Percentiles rank a stretch among this genome's conserved stretches.
Evolutionary conservation across 1,140 invertebrate genomes (phyloP).

Genomic region (Drosophila punjabiensis): DNA sequence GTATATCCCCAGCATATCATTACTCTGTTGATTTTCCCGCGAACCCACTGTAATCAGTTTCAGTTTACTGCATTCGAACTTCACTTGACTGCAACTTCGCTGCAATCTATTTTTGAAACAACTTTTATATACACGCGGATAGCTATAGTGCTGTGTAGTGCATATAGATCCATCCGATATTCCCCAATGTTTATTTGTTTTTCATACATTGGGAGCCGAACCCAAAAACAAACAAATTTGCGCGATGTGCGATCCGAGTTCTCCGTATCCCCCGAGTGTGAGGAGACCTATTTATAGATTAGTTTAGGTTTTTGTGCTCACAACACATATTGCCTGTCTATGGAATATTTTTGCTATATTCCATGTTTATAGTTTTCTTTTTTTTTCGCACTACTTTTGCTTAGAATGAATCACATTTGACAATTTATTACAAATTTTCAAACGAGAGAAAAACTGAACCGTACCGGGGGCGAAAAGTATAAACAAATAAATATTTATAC

Average conservation of each 20-base stretch:
- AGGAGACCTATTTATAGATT: conserved; percentile 40
- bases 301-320: conserved; percentile 35
- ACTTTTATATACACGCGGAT: conserved; percentile 23
- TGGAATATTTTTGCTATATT: conserved; percentile 46
- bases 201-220: conserved; percentile 41
- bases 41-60: conserved; percentile 40
- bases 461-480: conserved; percentile 20
- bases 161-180: conserved; percentile 18
- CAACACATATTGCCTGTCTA: conserved; percentile 41
- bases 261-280: conserved; percentile 34
- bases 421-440: conserved; percentile 32
- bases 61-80: conserved; percentile 34
- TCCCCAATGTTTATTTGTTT: conserved; percentile 43
- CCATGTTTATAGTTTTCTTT: conserved; percentile 1
- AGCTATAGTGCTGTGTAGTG: conserved; percentile 8
- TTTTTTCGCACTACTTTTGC: conserved; percentile 22
- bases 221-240: conserved; percentile 47
- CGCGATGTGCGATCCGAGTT: conserved; percentile 27
- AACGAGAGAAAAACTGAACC: not conserved
- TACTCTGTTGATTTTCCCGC: not conserved
- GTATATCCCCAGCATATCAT: not conserved
- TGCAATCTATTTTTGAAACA: conserved; percentile 47
- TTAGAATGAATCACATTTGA: conserved; percentile 48
- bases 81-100: conserved; percentile 36
- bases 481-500: conserved; percentile 51